Evolutionary conservation across 2,888 invertebrate genomes (phyloP).

Genomic region (Ophion slaviceki): DNA sequence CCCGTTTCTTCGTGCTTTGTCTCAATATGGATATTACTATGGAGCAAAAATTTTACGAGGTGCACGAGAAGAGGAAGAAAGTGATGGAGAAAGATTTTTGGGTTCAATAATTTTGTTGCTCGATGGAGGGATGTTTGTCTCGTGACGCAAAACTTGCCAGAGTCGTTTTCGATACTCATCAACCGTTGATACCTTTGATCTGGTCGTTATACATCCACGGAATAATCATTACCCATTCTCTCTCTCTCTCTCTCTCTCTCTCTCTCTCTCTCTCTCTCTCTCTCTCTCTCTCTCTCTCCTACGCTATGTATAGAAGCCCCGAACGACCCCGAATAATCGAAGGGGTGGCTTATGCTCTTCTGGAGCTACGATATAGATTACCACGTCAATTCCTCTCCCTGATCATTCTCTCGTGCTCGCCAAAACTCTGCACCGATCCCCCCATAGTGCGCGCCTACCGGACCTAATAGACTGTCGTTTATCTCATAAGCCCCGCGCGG

Average conservation of each 20-base stretch:
- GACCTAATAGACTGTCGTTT: conserved; percentile 79
- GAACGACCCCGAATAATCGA: conserved; percentile 49
- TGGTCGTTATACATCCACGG: conserved; percentile 70
- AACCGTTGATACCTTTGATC: conserved; percentile 80
- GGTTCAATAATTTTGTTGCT: neutral
- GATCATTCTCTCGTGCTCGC: conserved; percentile 54
- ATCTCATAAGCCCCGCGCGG: conserved; percentile 77
- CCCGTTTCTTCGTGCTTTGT: conserved; percentile 21
- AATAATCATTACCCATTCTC: neutral
- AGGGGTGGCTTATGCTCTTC: conserved; percentile 66
- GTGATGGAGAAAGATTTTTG: conserved; percentile 3
- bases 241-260: neutral
- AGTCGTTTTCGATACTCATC: conserved; percentile 68
- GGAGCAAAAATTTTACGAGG: conserved; percentile 7
- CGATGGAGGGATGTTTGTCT: conserved; percentile 17
- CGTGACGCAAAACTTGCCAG: conserved; percentile 4
- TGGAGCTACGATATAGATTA: conserved; percentile 48
- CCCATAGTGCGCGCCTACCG: conserved; percentile 14
- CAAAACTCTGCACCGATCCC: conserved; percentile 41
- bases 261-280: too few relatives aligned
- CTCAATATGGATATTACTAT: neutral
- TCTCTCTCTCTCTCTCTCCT: too few relatives aligned
- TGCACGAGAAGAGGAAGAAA: neutral
- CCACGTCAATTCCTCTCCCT: conserved; percentile 44
- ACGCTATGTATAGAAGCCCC: neutral